Evolutionary conservation across 2,888 invertebrate species (phyloP).

Genomic region (Pristionchus arcanus): DNA sequence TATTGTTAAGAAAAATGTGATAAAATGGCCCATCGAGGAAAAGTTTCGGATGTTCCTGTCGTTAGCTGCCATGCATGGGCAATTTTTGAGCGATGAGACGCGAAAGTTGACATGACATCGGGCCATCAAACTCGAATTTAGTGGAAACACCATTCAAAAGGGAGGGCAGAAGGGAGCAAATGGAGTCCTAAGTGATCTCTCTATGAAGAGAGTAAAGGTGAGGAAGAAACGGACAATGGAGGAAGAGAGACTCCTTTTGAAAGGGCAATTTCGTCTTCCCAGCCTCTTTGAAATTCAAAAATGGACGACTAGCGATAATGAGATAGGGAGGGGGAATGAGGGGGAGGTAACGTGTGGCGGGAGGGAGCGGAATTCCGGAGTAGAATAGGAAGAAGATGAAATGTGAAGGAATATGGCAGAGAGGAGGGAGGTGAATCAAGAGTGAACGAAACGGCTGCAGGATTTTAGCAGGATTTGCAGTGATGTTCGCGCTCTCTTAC

Average conservation of each 20-base stretch:
- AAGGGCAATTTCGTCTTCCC: slow-evolving; percentile 2
- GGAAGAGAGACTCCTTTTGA: not conserved
- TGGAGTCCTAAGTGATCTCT: slow-evolving; percentile 10
- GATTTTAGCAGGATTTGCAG: slow-evolving; percentile 1
- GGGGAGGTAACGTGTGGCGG: not conserved
- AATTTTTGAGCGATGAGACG: not conserved
- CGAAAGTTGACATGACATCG: not conserved
- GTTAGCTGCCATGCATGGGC: not conserved
- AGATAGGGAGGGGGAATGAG: not conserved
- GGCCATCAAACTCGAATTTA: slow-evolving; percentile 16
- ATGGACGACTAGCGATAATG: slow-evolving; percentile 4
- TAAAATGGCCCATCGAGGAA: not conserved
- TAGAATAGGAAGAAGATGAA: slow-evolving; percentile 10
- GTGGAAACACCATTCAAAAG: not conserved
- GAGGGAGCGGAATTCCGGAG: slow-evolving; percentile 18
- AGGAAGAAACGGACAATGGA: not conserved
- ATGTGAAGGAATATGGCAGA: not conserved
- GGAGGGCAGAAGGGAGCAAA: not conserved
- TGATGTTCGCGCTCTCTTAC: not conserved
- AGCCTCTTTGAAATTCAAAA: slow-evolving; percentile 25
- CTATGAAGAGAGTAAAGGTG: not conserved
- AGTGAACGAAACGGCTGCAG: not conserved
- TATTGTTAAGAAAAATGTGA: not conserved
- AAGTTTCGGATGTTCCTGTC: not conserved
- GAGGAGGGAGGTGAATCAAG: not conserved